phyloP scores from a whole-genome alignment of 2,113 vertebrate genomes.

The Micromys minutus region DNA sequence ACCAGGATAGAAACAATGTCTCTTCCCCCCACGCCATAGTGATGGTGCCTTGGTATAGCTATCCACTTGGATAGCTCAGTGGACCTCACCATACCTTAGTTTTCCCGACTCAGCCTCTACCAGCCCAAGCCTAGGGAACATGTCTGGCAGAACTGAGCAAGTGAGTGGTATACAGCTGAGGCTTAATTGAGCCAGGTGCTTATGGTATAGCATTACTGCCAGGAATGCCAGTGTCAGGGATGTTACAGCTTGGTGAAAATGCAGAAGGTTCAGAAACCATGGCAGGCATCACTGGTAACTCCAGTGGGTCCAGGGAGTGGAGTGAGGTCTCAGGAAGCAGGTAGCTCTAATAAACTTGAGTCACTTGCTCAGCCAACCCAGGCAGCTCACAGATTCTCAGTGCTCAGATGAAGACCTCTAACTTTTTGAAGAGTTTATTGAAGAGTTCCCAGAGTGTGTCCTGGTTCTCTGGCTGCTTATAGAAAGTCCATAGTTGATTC shows the following conservation, averaged over 20 bases:
- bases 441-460: no score
- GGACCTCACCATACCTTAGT: neutral
- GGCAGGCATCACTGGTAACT: neutral
- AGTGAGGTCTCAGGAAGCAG: neutral
- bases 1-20: neutral
- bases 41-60: neutral
- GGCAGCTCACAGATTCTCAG: no score
- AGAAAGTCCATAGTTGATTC: no score
- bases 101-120: neutral
- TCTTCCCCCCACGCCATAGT: neutral
- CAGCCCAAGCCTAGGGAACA: neutral
- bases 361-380: no score
- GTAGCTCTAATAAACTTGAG: slow-evolving; percentile 66
- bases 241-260: neutral
- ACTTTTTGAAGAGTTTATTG: no score
- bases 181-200: slow-evolving; percentile 41
- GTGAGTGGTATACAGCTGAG: no score
- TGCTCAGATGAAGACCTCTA: no score
- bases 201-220: neutral
- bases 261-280: neutral
- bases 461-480: no score
- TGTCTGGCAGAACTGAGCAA: neutral
- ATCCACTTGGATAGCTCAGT: neutral
- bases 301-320: neutral
- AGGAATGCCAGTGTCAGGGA: slow-evolving; percentile 34